phyloP scores from a whole-genome alignment of 2,113 vertebrate species.

The Microtus pennsylvanicus region DNA sequence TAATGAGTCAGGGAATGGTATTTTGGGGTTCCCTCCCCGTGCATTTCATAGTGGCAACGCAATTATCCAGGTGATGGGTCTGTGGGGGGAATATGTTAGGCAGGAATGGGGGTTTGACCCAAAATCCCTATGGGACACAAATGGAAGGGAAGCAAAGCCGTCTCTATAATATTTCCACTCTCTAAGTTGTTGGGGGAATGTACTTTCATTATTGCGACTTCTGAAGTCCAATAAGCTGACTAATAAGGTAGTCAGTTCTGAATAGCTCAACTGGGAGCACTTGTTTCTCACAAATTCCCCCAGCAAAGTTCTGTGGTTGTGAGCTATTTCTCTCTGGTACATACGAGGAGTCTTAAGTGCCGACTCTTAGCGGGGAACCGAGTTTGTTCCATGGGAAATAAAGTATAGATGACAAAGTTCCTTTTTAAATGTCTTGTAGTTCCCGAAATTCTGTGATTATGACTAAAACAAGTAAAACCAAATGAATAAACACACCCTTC shows the following conservation, averaged over 20 bases:
- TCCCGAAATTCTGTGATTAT: background rate
- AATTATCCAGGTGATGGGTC: slow-evolving; percentile 58
- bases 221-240: slow-evolving; percentile 74
- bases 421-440: background rate
- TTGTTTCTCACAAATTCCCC: slow-evolving; percentile 69
- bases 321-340: slow-evolving; percentile 52
- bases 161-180: slow-evolving; percentile 55
- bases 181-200: slow-evolving; percentile 54
- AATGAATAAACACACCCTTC: background rate
- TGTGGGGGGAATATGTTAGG: slow-evolving; percentile 47
- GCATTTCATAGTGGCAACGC: slow-evolving; percentile 54
- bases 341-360: slow-evolving; percentile 1
- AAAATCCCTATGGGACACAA: background rate
- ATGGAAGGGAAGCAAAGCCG: background rate
- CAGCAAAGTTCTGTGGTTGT: slow-evolving; percentile 52
- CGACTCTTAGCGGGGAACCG: slow-evolving; percentile 20
- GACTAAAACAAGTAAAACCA: background rate
- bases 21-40: background rate
- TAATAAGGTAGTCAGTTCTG: slow-evolving; percentile 70
- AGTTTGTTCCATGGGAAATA: slow-evolving; percentile 48
- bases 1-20: slow-evolving; percentile 28
- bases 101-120: slow-evolving; percentile 51
- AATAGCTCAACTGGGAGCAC: slow-evolving; percentile 74
- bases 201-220: slow-evolving; percentile 60
- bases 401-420: background rate